Evolutionary conservation across 2,797 vertebrate species (phyloP), one percentile per base, ranked within the genome.

Genomic region (Eptatretus atami): DNA sequence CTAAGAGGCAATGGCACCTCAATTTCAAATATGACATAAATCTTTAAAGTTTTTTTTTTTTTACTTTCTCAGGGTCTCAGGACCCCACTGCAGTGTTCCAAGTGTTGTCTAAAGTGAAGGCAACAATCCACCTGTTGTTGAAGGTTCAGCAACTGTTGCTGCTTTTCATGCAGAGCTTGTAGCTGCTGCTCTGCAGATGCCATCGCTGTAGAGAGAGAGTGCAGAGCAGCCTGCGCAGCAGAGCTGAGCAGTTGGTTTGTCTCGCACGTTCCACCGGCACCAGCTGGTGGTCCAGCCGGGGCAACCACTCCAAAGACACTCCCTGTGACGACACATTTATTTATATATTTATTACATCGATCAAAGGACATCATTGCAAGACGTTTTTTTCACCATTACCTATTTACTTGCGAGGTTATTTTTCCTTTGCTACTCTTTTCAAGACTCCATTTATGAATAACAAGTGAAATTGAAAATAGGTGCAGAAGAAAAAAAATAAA

Each of bases 161-260:
- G 92, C 74, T 98, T 98, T 78, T 98, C 92, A 81, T 98, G 92
- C 72, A 98, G 79, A 72, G 96, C 92, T 77, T 98, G 92, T 65
- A 98, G 82, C 81, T 98, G 92, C 76, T 98, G 92, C 77, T 98
- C 92, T 5, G 92, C 92, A 67, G 92, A 96, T 70, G 94, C 92
- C 90, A 98, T 98, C 76, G 92, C 92, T 69, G 96, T 90, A 70
- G 92, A 98, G 74, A 98, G 82, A n/a, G 92, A 98, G 75, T 98
- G 92, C 68, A 98, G 84, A 63, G 92, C 92, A 76, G 96, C 92
- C 79, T 96, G 92, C 61, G 92, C 92, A 64, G 92, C 92, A 54
- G 90, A 95, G 75, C 88, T 95, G 73, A 98, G 78, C 65, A 90
- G 90, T 44, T 88, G 94, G 14, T 88, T 95, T 12, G 57, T 61